These are phyloP conservation scores for Cebidichthys violaceus DNA, from an alignment of 2,113 vertebrate genomes.

Conservation along the genomic window DNA sequence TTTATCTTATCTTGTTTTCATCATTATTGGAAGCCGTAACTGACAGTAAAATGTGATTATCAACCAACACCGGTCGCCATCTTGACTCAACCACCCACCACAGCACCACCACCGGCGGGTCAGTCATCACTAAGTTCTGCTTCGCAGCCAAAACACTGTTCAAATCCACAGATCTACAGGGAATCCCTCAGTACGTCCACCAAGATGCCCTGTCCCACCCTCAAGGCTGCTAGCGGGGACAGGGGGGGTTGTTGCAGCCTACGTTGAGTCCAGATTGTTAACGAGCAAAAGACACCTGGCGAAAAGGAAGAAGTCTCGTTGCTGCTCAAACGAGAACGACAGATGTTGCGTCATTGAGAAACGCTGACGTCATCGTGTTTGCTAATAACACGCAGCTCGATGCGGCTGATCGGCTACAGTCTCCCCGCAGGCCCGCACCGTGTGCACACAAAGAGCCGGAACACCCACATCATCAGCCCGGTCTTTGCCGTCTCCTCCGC, in stretches of 20 bases:
- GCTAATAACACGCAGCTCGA: conserved; percentile 76
- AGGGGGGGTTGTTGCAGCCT: not conserved
- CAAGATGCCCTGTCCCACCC: not conserved
- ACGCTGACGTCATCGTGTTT: conserved; percentile 76
- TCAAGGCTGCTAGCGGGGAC: not conserved
- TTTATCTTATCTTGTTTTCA: no score
- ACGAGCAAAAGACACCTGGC: not conserved
- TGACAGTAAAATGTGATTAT: not conserved
- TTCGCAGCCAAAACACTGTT: not conserved
- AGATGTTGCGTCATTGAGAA: conserved; percentile 69
- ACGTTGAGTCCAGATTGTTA: not conserved
- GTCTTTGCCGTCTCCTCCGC: conserved; percentile 8
- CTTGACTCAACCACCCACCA: not conserved
- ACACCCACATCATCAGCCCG: conserved; percentile 2
- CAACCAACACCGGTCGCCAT: not conserved
- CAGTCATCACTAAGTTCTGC: not conserved
- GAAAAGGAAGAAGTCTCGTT: not conserved
- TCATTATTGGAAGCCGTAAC: no score
- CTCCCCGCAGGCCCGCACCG: conserved; percentile 29
- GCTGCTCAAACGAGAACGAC: conserved; percentile 29
- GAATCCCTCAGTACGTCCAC: not conserved
- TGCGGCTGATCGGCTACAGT: conserved; percentile 67
- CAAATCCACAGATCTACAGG: not conserved
- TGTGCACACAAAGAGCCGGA: conserved; percentile 63
- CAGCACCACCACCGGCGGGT: not conserved